phyloP scores from a whole-genome alignment of 2,888 invertebrate species.

The Trichopoda pennipes region DNA sequence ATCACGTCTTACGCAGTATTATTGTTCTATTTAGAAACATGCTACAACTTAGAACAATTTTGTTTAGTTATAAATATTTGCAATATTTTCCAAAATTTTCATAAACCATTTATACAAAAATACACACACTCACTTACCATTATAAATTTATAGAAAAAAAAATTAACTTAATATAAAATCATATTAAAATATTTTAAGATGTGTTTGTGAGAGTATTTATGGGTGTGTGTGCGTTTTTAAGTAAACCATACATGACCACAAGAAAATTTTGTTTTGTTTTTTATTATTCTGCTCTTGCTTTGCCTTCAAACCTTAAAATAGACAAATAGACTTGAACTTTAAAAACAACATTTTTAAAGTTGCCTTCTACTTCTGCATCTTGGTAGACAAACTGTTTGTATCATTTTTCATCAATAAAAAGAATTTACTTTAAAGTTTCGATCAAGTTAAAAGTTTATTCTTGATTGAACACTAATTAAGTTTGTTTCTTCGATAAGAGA shows the following conservation, averaged over 20 bases:
- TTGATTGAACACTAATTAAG: constrained; percentile 81
- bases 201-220: constrained; percentile 24
- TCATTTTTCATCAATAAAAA: constrained; percentile 24
- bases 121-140: neutral
- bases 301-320: constrained; percentile 27
- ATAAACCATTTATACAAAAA: too few species aligned
- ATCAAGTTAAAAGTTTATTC: constrained; percentile 78
- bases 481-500: constrained; percentile 70
- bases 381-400: constrained; percentile 11
- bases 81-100: too few species aligned
- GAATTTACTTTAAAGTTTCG: constrained; percentile 67
- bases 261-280: constrained; percentile 45
- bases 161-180: constrained; percentile 60
- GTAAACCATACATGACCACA: constrained; percentile 55
- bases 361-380: constrained; percentile 40
- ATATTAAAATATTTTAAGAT: constrained; percentile 52
- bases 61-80: too few species aligned
- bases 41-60: too few species aligned
- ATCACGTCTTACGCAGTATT: too few species aligned
- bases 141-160: constrained; percentile 7
- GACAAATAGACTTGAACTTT: constrained; percentile 54
- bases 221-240: constrained; percentile 21
- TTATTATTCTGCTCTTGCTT: neutral
- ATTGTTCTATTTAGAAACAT: too few species aligned
- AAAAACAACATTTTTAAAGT: constrained; percentile 23